Evolutionary conservation across 2,888 invertebrate species (phyloP), one percentile per base, ranked within the genome.

Genomic region (Aphrophora alni): DNA sequence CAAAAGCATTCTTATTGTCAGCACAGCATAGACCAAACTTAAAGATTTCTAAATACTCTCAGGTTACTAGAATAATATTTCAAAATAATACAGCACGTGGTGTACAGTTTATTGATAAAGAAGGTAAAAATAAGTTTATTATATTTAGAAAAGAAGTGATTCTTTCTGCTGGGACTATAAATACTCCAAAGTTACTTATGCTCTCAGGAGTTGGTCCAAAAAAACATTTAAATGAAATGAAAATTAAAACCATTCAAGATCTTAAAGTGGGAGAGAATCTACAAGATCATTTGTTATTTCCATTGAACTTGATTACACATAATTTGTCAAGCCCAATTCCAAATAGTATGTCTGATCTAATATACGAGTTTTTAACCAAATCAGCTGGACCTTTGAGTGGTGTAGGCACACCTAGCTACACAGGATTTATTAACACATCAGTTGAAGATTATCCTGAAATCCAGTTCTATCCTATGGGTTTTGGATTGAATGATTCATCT

Each of bases 141-240:
- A 86, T 85, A 80, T 93, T 93, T 0, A 88, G 90, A 68, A 92
- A 90, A 84, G 94, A 94, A 88, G 92, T 96, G 0, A 92, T 96
- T 79, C 82, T 95, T 1, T 92, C 93, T 17, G 95, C 93, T 0
- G 96, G 96, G 0, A 92, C 95, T 0, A 93, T 96, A 79, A 95
- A 94, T 84, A 92, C 93, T 0, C 95, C 97, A 0, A 96, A 97
- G 86, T 87, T 97, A 8, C 90, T 97, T 5, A 94, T 96, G 95
- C 87, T 95, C n/a, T 94, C 94, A 0, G 95, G 95, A 0, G 88
- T 94, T 14, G 93, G 93, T 2, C 93, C 93, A 0, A 89, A 88
- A 25, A 87, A 90, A 74, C 92, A 93, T 83, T 88, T 93, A 3
- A 87, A 87, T 59, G 87, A 89, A 78, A 86, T 89, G 44, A 89